phyloP scores from a whole-genome alignment of 2,113 vertebrate species.

The Calidris pugnax region DNA sequence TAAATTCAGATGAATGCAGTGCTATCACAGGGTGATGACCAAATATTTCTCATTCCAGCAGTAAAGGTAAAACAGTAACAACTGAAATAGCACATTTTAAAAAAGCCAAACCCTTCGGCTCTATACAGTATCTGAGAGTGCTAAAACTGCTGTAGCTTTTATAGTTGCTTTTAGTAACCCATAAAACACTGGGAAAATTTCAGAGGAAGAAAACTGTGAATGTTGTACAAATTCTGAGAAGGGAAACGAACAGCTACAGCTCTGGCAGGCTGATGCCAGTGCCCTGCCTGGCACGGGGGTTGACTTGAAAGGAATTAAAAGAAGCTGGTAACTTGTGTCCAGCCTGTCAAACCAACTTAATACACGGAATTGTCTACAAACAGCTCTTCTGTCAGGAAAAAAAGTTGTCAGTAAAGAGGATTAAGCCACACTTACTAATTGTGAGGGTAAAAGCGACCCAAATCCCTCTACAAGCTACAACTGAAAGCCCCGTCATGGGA shows the following conservation, averaged over 20 bases:
- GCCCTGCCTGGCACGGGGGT: background rate
- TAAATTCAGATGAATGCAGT: background rate
- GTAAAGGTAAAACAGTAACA: constrained; percentile 15
- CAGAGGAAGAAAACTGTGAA: background rate
- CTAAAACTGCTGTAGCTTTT: constrained; percentile 15
- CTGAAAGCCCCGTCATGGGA: background rate
- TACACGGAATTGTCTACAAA: background rate
- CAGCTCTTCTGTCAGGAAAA: background rate
- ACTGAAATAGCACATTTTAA: background rate
- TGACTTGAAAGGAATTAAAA: background rate
- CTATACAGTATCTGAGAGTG: background rate
- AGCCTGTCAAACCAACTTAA: background rate
- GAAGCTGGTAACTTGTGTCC: background rate
- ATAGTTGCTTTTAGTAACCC: constrained; percentile 20
- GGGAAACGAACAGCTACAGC: background rate
- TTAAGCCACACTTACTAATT: background rate
- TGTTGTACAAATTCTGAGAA: background rate
- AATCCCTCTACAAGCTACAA: background rate
- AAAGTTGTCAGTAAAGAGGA: background rate
- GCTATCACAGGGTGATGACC: constrained; percentile 1
- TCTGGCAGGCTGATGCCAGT: background rate
- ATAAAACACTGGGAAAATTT: background rate
- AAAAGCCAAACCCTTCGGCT: background rate
- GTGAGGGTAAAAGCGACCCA: background rate
- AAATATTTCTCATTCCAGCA: constrained; percentile 7